Conservation (phyloP, 2,113 vertebrate genomes). For the Spea bombifrons region DNA sequence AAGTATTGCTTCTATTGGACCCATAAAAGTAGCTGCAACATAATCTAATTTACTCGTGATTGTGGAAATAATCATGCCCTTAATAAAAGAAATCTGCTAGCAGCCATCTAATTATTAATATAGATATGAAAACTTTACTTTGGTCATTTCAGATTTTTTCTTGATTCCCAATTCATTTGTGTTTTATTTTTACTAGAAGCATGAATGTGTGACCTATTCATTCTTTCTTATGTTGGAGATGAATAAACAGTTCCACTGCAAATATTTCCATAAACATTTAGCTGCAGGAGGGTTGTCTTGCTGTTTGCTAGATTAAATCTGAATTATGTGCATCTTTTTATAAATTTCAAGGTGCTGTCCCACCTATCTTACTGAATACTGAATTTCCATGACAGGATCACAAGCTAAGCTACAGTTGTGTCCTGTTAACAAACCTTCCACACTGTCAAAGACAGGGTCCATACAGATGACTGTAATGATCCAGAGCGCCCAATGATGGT, state of each 20-base stretch:
- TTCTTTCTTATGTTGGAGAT: not conserved
- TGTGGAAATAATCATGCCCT: slow-evolving; percentile 21
- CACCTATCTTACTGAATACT: too few species aligned
- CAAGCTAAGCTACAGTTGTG: too few species aligned
- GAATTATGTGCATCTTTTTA: too few species aligned
- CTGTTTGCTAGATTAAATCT: too few species aligned
- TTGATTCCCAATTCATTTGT: slow-evolving; percentile 22
- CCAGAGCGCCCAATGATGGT: too few species aligned
- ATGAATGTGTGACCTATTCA: slow-evolving; percentile 2
- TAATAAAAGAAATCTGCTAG: slow-evolving; percentile 11
- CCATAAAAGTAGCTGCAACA: not conserved
- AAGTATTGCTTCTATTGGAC: not conserved
- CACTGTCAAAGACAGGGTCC: too few species aligned
- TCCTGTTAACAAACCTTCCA: too few species aligned
- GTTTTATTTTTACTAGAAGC: slow-evolving; percentile 17
- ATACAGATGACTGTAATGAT: too few species aligned
- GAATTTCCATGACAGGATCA: too few species aligned
- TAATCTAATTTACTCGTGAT: slow-evolving; percentile 28
- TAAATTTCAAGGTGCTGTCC: too few species aligned
- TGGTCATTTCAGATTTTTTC: not conserved
- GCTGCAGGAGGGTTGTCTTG: too few species aligned
- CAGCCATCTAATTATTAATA: slow-evolving; percentile 32
- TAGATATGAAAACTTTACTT: slow-evolving; percentile 19
- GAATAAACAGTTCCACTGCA: slow-evolving; percentile 2
- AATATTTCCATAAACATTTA: too few species aligned